These are phyloP conservation scores for Lepilemur septentrionalis DNA, from an alignment of 2,797 vertebrate genomes.

Conservation along the genomic window DNA sequence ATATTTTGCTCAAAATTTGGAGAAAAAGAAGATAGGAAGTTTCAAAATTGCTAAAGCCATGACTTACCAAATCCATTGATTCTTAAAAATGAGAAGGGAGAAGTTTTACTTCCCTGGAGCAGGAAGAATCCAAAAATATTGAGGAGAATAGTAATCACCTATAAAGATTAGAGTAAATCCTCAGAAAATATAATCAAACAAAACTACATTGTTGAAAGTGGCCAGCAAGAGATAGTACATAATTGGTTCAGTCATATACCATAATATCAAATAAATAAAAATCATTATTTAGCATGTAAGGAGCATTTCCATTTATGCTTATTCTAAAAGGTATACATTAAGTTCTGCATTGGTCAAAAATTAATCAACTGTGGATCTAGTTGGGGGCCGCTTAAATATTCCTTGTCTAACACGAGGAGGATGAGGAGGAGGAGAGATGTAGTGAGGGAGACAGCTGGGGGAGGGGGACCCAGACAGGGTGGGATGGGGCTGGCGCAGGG, in stretches of 20 bases:
- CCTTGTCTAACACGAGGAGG: not conserved
- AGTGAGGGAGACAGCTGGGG: not conserved
- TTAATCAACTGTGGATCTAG: not conserved
- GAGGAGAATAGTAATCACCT: not conserved
- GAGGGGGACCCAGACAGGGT: not conserved
- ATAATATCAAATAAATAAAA: not conserved
- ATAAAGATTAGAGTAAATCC: slow-evolving; percentile 1
- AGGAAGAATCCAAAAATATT: not conserved
- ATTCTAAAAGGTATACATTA: not conserved
- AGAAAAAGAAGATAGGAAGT: slow-evolving; percentile 8
- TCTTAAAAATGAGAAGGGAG: not conserved
- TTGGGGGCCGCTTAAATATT: not conserved
- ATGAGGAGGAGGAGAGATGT: not conserved
- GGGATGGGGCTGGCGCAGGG: not conserved
- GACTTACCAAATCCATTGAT: not conserved
- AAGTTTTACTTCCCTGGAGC: not conserved
- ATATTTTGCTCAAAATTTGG: slow-evolving; percentile 27
- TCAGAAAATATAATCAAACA: not conserved
- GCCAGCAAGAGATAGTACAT: not conserved
- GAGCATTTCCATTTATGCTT: not conserved
- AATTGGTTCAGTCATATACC: not conserved
- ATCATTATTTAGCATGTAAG: not conserved
- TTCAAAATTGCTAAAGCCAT: slow-evolving; percentile 30
- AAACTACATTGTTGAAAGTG: slow-evolving; percentile 18
- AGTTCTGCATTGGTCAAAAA: not conserved